Conservation (phyloP, 2,113 vertebrate species). For the Microtus richardsoni region DNA sequence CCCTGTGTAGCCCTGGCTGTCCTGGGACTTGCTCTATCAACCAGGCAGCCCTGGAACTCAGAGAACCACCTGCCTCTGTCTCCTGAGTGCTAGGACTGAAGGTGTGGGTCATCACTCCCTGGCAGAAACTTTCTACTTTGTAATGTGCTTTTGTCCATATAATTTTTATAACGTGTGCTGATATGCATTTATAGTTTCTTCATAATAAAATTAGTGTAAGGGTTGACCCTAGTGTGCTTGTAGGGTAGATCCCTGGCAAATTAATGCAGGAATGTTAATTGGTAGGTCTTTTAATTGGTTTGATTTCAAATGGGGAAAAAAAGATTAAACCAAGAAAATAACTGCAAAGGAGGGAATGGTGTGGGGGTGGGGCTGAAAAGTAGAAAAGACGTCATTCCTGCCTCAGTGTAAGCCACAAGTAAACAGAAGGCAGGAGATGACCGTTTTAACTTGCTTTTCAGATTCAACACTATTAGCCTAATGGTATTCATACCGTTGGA, state of each 20-base stretch:
- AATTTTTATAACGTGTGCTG: background rate
- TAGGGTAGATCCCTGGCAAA: background rate
- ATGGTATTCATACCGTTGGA: background rate
- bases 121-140: background rate
- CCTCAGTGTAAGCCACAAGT: background rate
- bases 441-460: background rate
- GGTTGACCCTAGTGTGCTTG: background rate
- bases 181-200: background rate
- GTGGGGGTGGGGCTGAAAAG: background rate
- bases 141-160: background rate
- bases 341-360: background rate
- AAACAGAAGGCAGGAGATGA: background rate
- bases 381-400: background rate
- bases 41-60: background rate
- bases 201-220: background rate
- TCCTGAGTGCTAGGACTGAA: background rate
- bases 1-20: background rate
- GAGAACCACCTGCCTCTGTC: background rate
- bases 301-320: constrained; percentile 44
- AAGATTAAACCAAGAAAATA: constrained; percentile 20
- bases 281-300: background rate
- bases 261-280: background rate
- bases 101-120: background rate
- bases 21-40: background rate
- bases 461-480: background rate